Evolutionary conservation across 2,113 vertebrate species (phyloP).

Genomic region (Callithrix jacchus): DNA sequence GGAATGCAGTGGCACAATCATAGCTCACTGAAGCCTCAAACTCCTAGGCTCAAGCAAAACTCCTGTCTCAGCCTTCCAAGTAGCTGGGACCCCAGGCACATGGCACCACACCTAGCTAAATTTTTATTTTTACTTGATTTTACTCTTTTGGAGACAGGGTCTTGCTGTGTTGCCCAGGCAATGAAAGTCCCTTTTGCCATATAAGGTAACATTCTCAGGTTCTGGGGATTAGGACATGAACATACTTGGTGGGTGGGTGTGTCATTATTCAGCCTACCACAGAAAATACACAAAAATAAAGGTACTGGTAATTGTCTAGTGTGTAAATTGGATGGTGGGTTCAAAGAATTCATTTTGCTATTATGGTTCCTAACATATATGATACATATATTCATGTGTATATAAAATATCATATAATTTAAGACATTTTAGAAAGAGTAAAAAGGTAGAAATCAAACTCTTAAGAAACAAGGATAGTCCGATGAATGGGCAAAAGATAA

Average conservation of each 20-base stretch:
- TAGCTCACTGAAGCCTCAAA: not conserved
- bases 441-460: constrained; percentile 22
- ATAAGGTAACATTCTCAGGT: not conserved
- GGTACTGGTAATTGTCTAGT: not conserved
- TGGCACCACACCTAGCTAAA: not conserved
- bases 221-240: not conserved
- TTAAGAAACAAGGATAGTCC: constrained; percentile 8
- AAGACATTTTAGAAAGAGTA: not conserved
- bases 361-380: constrained; percentile 1
- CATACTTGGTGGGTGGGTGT: not conserved
- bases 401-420: constrained; percentile 1
- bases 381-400: not conserved
- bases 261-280: not conserved
- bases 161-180: not conserved
- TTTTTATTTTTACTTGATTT: not conserved
- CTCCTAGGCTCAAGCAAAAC: not conserved
- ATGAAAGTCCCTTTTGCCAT: not conserved
- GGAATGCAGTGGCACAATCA: not conserved
- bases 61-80: not conserved
- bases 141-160: not conserved
- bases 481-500: not conserved
- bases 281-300: not conserved
- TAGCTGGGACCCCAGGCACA: not conserved
- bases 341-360: constrained; percentile 32
- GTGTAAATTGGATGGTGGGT: not conserved